phyloP scores from a whole-genome alignment of 2,888 invertebrate genomes.

The Hipparchia semele region DNA sequence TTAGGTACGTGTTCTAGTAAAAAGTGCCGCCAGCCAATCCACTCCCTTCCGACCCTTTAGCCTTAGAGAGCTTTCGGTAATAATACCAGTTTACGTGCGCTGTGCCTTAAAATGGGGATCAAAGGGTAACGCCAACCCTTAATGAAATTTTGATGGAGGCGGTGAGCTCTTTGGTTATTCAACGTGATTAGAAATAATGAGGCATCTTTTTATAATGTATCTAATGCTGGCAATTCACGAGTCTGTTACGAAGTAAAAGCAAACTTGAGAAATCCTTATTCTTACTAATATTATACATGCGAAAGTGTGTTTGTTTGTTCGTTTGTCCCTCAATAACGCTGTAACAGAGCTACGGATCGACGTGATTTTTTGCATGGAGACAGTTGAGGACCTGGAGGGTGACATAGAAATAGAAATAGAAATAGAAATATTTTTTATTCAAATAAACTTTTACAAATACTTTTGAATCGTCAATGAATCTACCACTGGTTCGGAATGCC shows the following conservation, averaged over 20 bases:
- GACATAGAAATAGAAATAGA: too few relatives aligned
- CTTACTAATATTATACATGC: not conserved
- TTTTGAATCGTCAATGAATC: too few relatives aligned
- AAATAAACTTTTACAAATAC: too few relatives aligned
- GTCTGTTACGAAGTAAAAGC: too few relatives aligned
- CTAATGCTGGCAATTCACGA: too few relatives aligned
- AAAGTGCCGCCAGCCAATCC: constrained; percentile 2
- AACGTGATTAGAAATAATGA: constrained; percentile 18
- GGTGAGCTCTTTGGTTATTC: not conserved
- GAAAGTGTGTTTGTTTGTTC: not conserved
- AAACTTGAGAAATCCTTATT: too few relatives aligned
- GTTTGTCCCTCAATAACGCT: not conserved
- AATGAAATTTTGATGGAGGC: constrained; percentile 19
- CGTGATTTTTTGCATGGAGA: too few relatives aligned
- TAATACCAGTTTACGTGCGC: constrained; percentile 13
- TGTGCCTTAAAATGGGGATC: constrained; percentile 4
- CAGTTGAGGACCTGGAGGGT: too few relatives aligned
- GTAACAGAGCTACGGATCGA: too few relatives aligned
- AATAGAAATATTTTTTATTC: too few relatives aligned
- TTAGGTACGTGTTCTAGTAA: not conserved
- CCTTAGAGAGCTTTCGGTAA: constrained; percentile 7
- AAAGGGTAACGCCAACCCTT: constrained; percentile 10
- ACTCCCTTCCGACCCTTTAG: not conserved
- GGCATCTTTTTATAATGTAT: not conserved
- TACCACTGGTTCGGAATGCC: too few relatives aligned